Evolutionary conservation across 2,888 invertebrate species (phyloP).

Genomic region (Notocelia uddmanniana): DNA sequence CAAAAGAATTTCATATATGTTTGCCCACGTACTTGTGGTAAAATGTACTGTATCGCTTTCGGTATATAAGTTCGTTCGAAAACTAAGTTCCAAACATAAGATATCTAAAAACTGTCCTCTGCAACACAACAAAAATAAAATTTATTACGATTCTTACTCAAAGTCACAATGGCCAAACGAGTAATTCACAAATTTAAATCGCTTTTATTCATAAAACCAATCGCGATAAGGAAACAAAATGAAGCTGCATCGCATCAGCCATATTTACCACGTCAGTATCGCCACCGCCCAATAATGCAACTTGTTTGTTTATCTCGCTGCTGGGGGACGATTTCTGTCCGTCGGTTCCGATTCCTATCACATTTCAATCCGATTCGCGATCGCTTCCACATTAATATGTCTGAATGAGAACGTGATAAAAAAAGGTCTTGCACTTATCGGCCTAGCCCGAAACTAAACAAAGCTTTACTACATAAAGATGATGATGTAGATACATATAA

Average conservation of each 20-base stretch:
- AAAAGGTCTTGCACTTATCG: no score
- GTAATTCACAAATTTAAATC: constrained; percentile 1
- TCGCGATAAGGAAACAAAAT: constrained; percentile 34
- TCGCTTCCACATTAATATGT: background rate
- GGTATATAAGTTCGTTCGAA: no score
- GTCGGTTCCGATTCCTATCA: background rate
- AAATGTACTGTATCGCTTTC: no score
- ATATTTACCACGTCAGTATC: constrained; percentile 31
- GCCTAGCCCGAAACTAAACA: no score
- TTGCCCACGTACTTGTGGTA: no score
- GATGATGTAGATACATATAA: no score
- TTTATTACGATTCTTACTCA: constrained; percentile 5
- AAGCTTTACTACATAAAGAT: no score
- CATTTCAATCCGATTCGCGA: background rate
- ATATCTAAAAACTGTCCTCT: background rate
- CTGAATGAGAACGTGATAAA: background rate
- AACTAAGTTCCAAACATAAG: no score
- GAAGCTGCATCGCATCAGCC: constrained; percentile 1
- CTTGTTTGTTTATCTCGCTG: constrained; percentile 40
- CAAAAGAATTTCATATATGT: no score
- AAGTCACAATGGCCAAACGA: constrained; percentile 12
- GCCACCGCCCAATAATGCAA: constrained; percentile 26
- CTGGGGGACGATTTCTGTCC: background rate
- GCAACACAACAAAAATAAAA: background rate
- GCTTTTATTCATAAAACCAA: constrained; percentile 20